Percentiles rank a stretch among this genome's conserved stretches.
Conservation (phyloP, 2,797 vertebrate genomes). For the Apogon talboti region DNA sequence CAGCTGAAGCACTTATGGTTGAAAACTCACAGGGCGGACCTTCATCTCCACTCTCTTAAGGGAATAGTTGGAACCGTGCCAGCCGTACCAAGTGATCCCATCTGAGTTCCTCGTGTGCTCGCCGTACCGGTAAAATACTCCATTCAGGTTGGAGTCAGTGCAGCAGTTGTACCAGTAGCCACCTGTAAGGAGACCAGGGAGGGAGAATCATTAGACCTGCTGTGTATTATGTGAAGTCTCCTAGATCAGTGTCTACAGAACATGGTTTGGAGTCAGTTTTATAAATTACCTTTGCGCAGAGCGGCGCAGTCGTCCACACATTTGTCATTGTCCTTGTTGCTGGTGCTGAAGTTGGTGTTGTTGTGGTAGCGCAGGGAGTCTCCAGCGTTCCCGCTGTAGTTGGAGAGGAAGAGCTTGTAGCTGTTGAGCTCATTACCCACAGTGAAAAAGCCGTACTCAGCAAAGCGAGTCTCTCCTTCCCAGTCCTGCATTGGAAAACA, state of each 20-base stretch:
- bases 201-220: conserved; percentile 9
- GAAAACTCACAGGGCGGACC: conserved; percentile 91
- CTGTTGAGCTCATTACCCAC: conserved; percentile 92
- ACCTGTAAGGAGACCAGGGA: conserved; percentile 77
- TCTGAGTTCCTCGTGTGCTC: conserved; percentile 89
- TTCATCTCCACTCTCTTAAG: conserved; percentile 97
- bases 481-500: conserved; percentile 88
- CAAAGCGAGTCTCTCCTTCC: conserved; percentile 88
- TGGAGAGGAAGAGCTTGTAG: conserved; percentile 92
- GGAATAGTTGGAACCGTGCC: conserved; percentile 95
- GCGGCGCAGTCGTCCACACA: conserved; percentile 93
- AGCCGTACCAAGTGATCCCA: conserved; percentile 97
- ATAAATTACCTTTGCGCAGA: conserved; percentile 90
- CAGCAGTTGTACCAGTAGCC: conserved; percentile 99
- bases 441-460: conserved; percentile 90
- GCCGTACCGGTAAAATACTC: conserved; percentile 91
- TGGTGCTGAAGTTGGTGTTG: conserved; percentile 98
- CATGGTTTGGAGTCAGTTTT: conserved; percentile 3
- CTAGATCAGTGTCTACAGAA: neutral
- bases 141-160: conserved; percentile 97
- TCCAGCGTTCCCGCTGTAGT: conserved; percentile 90
- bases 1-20: conserved; percentile 76
- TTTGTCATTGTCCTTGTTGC: conserved; percentile 98
- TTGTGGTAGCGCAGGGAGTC: conserved; percentile 96
- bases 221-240: neutral